Evolutionary conservation across 2,888 invertebrate genomes (phyloP), one percentile per base, ranked within the genome.

Genomic region (Cynaeus angustus): DNA sequence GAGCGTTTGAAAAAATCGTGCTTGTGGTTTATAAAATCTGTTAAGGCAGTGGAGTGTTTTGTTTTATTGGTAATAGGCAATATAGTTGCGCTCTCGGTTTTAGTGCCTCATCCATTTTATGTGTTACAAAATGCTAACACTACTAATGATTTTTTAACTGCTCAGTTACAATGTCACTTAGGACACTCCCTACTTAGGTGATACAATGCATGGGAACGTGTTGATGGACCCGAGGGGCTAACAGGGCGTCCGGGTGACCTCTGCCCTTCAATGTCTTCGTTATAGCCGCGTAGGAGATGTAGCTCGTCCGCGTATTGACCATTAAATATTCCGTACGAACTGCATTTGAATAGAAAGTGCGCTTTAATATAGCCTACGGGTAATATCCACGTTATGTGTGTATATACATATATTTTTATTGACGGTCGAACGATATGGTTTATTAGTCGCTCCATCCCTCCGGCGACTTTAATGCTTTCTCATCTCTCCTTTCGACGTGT

Each of bases 251-350:
- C 71, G 74, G 56, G 64, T 66, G 74, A 77, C 77, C 77, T 74
- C 43, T 75, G 75, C 73, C 72, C 74, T 70, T 68, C 68, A 50
- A 72, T 73, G 75, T 75, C 75, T 74, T 74, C 71, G 75, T 74
- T 75, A 77, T 72, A 58, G 52, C 59, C 71, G 76, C 74, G 76
- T 77, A 77, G 77, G 77, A 73, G 75, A 75, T 65, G 30, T 50
- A 50, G 53, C 68, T 55, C 62, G 52, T 68, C 48, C 65, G 65
- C 65, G 53, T 69, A 69, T 68, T 66, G 70, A 66, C 70, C 61
- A 70, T 70, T 70, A 70, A 69, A 65, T 68, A 68, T 61, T 61
- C 67, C 67, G 41, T 48, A 59, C 41, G 59, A 37, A 52, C 59
- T 66, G 66, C 70, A 70, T 70, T 70, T 70, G 66, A 70, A 70